Evolutionary conservation across 2,113 vertebrate species (phyloP).

Genomic region (Acrocephalus kingi): DNA sequence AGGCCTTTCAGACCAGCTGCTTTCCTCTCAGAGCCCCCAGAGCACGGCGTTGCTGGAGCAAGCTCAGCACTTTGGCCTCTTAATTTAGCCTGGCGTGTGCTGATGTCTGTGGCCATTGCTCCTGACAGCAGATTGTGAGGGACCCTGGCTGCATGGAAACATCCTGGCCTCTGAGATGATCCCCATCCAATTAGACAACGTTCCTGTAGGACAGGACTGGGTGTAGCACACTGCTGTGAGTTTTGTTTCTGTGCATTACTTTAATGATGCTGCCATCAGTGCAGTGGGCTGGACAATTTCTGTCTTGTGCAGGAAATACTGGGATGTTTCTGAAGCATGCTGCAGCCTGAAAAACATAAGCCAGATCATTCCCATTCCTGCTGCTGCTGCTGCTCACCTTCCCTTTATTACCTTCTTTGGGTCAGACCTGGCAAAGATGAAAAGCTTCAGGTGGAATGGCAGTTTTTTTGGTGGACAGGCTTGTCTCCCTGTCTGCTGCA

Average conservation of each 20-base stretch:
- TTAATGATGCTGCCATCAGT: neutral
- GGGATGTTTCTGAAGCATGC: neutral
- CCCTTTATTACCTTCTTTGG: neutral
- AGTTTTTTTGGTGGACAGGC: neutral
- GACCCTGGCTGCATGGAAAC: neutral
- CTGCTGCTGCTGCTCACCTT: neutral
- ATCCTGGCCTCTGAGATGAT: neutral
- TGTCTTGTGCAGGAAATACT: neutral
- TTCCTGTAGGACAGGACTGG: neutral
- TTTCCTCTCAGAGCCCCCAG: neutral
- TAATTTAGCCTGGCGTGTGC: neutral
- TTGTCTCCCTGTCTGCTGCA: neutral
- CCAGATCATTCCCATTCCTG: neutral
- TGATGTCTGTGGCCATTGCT: neutral
- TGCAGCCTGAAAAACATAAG: neutral
- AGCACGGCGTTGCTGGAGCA: neutral
- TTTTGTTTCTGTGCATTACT: neutral
- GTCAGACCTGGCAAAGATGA: neutral
- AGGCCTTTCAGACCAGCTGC: neutral
- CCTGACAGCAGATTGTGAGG: neutral
- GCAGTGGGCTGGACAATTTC: neutral
- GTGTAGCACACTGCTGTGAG: neutral
- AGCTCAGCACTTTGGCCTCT: neutral
- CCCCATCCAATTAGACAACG: neutral
- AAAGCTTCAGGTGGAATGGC: neutral